phyloP scores from a whole-genome alignment of 2,113 vertebrate genomes.

The Oplegnathus fasciatus region DNA sequence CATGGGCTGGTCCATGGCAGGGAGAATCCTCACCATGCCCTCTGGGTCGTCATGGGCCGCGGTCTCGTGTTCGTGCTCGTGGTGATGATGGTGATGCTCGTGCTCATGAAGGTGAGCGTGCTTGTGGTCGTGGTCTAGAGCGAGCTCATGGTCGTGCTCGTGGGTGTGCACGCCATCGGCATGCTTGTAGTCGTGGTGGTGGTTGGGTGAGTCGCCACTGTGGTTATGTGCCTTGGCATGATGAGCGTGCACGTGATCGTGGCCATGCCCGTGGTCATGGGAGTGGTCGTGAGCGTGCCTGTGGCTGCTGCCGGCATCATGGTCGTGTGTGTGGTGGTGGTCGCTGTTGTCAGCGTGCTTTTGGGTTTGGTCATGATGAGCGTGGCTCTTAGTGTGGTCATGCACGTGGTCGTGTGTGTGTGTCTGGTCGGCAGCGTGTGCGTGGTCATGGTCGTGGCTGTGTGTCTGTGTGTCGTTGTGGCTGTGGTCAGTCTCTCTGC shows the following conservation, averaged over 20 bases:
- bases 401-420: constrained; percentile 69
- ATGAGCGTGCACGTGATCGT: constrained; percentile 79
- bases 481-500: constrained; percentile 74
- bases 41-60: constrained; percentile 23
- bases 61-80: constrained; percentile 55
- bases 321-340: constrained; percentile 81
- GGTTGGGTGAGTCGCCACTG: constrained; percentile 49
- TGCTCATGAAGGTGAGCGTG: constrained; percentile 81
- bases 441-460: constrained; percentile 15
- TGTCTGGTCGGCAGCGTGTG: neutral
- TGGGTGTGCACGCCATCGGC: constrained; percentile 66
- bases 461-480: constrained; percentile 61
- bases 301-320: constrained; percentile 39
- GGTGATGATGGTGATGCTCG: constrained; percentile 85
- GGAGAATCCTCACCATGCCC: constrained; percentile 67
- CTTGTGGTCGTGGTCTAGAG: constrained; percentile 82
- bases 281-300: constrained; percentile 73
- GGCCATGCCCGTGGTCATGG: constrained; percentile 71
- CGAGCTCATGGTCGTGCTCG: constrained; percentile 81
- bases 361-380: constrained; percentile 42
- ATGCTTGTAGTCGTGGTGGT: constrained; percentile 80
- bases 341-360: constrained; percentile 40
- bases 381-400: constrained; percentile 72
- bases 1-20: constrained; percentile 59
- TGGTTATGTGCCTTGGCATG: constrained; percentile 81